Percentiles rank a stretch among this genome's conserved stretches.
phyloP scores from a whole-genome alignment of 2,888 invertebrate genomes.

The Leucophenga maculata region DNA sequence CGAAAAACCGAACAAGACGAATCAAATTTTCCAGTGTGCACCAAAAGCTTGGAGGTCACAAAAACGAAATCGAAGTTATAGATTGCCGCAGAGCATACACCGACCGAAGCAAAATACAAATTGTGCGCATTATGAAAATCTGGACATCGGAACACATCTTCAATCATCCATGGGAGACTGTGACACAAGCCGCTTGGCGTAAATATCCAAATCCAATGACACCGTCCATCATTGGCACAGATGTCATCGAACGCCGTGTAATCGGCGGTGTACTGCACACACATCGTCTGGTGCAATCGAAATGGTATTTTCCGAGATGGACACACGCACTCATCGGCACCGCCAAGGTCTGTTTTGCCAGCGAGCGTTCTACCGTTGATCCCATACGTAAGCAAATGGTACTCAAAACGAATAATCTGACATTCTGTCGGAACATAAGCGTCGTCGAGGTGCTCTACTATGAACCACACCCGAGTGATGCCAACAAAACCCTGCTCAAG shows the following conservation, averaged over 20 bases:
- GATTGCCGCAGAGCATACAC: too few species aligned
- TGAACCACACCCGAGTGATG: constrained; percentile 87
- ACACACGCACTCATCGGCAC: constrained; percentile 93
- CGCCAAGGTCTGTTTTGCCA: constrained; percentile 93
- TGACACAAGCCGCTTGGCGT: constrained; percentile 97
- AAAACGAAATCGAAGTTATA: too few species aligned
- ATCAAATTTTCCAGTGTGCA: constrained; percentile 40
- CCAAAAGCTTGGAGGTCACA: too few species aligned
- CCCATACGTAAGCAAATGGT: too few species aligned
- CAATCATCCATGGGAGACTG: too few species aligned
- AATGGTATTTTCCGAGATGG: constrained; percentile 97
- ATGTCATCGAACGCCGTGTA: constrained; percentile 93
- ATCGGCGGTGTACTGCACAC: too few species aligned
- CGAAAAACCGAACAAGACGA: not conserved
- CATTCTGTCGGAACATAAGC: constrained; percentile 92
- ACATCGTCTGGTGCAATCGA: constrained; percentile 94
- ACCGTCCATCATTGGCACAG: constrained; percentile 95
- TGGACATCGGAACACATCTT: constrained; percentile 96
- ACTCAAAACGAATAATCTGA: constrained; percentile 94
- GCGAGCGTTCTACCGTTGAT: constrained; percentile 95
- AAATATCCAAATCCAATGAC: constrained; percentile 99
- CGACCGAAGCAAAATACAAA: too few species aligned
- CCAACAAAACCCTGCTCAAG: constrained; percentile 86
- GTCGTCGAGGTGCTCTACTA: constrained; percentile 95
- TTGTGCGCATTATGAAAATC: constrained; percentile 92